phyloP scores from a whole-genome alignment of 2,113 vertebrate species.

The Engystomops pustulosus region DNA sequence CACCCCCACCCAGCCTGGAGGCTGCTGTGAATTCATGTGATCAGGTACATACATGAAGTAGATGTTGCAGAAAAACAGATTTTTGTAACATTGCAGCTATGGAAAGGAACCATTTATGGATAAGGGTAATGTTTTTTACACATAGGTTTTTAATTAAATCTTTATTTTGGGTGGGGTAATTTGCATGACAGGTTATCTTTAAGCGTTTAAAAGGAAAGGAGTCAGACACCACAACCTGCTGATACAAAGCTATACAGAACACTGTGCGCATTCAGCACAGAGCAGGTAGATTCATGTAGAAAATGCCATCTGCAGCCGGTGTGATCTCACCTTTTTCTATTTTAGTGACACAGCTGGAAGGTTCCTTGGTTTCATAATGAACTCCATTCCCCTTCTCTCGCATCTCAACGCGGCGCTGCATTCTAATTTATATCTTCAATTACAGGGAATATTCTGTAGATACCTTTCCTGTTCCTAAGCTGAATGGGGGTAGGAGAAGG shows the following conservation, averaged over 20 bases:
- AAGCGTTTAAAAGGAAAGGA: no score
- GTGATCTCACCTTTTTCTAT: conserved; percentile 69
- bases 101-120: no score
- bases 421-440: conserved; percentile 84
- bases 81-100: no score
- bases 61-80: no score
- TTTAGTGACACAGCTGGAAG: conserved; percentile 81
- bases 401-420: conserved; percentile 84
- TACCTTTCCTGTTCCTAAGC: conserved; percentile 75
- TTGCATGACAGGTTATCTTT: no score
- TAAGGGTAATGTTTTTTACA: no score
- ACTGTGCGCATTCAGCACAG: background rate
- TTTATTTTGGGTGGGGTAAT: no score
- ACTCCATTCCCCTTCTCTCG: conserved; percentile 77
- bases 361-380: conserved; percentile 78
- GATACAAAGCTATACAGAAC: background rate
- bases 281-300: background rate
- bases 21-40: no score
- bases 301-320: conserved; percentile 30
- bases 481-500: conserved; percentile 59
- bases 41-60: no score
- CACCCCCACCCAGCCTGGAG: no score
- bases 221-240: background rate
- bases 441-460: conserved; percentile 74
- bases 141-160: no score